Evolutionary conservation across 1,140 invertebrate species (phyloP).

Genomic region (Druon quercuslanigerum): DNA sequence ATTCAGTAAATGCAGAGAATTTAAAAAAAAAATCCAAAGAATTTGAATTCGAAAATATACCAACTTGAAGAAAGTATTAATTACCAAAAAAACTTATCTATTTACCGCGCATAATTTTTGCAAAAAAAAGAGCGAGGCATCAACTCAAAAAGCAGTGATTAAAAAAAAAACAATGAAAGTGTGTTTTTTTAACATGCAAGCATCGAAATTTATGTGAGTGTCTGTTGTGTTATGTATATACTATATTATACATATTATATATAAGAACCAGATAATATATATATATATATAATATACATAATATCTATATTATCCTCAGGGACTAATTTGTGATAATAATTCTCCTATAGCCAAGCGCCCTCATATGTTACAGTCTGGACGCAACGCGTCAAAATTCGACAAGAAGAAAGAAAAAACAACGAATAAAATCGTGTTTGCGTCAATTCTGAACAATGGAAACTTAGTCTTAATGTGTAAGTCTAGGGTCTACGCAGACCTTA

Average conservation of each 20-base stretch:
- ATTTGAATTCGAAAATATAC: no score
- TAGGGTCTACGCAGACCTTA: slow-evolving; percentile 67
- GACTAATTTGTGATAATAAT: slow-evolving; percentile 62
- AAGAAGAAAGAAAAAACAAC: neutral
- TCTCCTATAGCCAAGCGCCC: slow-evolving; percentile 1
- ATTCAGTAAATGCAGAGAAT: no score
- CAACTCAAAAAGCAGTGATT: no score
- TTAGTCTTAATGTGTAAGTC: slow-evolving; percentile 62
- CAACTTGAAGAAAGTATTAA: no score
- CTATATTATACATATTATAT: slow-evolving; percentile 63
- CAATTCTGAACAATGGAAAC: slow-evolving; percentile 36
- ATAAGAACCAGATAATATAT: slow-evolving; percentile 55
- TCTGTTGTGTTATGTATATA: slow-evolving; percentile 34
- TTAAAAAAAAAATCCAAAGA: no score
- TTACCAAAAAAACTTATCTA: no score
- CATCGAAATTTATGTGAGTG: no score
- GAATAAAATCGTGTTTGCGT: slow-evolving; percentile 21
- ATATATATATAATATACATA: slow-evolving; percentile 61
- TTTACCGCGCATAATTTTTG: no score
- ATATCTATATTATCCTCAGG: slow-evolving; percentile 60
- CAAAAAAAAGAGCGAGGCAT: no score
- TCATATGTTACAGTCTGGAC: slow-evolving; percentile 4
- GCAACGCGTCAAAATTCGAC: neutral
- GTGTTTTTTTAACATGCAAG: no score
- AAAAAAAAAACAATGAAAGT: no score